These are phyloP conservation scores for Drosophila mimica DNA, from an alignment of 2,888 invertebrate genomes.

Conservation along the genomic window DNA sequence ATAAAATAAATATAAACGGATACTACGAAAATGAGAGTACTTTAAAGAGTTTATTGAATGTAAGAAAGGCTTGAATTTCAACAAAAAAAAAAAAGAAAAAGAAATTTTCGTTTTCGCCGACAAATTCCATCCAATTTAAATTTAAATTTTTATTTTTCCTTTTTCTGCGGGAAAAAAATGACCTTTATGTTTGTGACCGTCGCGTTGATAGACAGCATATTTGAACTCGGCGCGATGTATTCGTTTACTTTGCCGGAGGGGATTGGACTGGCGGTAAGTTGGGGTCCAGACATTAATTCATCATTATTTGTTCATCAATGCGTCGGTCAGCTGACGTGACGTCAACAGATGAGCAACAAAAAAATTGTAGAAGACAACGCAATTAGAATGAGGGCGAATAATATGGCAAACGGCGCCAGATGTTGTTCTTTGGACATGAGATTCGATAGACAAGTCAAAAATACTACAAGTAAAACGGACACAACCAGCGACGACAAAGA, in stretches of 20 bases:
- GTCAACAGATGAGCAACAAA: constrained; percentile 58
- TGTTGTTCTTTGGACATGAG: constrained; percentile 44
- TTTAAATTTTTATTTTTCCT: constrained; percentile 6
- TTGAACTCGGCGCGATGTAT: constrained; percentile 28
- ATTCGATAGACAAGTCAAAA: constrained; percentile 11
- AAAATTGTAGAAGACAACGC: constrained; percentile 27
- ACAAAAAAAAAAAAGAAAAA: constrained; percentile 3
- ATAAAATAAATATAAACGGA: background rate
- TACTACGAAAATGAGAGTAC: background rate
- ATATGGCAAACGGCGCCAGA: constrained; percentile 40
- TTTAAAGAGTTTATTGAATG: constrained; percentile 11
- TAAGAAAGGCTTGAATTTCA: constrained; percentile 16
- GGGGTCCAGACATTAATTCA: constrained; percentile 78
- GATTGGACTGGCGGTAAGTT: constrained; percentile 44
- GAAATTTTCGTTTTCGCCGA: constrained; percentile 32
- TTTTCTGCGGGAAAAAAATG: constrained; percentile 8
- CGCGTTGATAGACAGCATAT: constrained; percentile 24
- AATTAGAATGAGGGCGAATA: constrained; percentile 41
- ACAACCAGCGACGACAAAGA: constrained; percentile 4
- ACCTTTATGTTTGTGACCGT: constrained; percentile 13
- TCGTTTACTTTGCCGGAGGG: constrained; percentile 23
- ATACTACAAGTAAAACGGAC: background rate
- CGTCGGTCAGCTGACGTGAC: constrained; percentile 49
- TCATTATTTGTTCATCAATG: constrained; percentile 54
- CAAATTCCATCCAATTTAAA: constrained; percentile 13